phyloP scores from a whole-genome alignment of 2,888 invertebrate species.

The Ashinkailepas kermadecensis region DNA sequence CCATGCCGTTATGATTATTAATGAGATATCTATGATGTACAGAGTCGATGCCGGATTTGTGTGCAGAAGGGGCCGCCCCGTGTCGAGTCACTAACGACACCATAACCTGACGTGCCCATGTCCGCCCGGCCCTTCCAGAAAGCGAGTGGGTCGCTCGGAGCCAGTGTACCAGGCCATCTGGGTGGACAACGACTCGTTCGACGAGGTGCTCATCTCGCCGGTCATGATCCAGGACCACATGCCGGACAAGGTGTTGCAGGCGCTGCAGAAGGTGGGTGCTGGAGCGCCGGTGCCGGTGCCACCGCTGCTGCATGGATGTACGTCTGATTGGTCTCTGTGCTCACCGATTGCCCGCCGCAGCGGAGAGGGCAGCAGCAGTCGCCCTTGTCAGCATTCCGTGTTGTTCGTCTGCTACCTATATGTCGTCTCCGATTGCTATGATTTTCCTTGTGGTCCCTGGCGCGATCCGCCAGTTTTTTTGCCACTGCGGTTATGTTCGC shows the following conservation, averaged over 20 bases:
- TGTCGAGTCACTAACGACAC: too few species aligned
- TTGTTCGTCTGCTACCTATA: conserved; percentile 25
- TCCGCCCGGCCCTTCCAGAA: neutral
- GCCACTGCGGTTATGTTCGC: too few species aligned
- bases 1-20: too few species aligned
- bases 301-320: neutral
- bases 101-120: neutral
- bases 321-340: neutral
- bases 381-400: neutral
- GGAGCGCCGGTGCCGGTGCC: conserved; percentile 21
- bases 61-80: too few species aligned
- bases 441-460: neutral
- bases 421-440: conserved; percentile 15
- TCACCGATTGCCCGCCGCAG: conserved; percentile 26
- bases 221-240: conserved; percentile 86
- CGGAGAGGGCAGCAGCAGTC: neutral
- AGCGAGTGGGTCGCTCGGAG: conserved; percentile 42
- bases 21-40: too few species aligned
- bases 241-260: conserved; percentile 76
- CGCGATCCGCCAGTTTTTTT: too few species aligned
- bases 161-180: conserved; percentile 81
- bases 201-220: conserved; percentile 78
- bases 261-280: conserved; percentile 66
- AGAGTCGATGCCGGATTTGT: too few species aligned
- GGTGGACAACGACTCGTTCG: conserved; percentile 75